Percentiles rank a stretch among this genome's conserved stretches.
Evolutionary conservation across 2,888 invertebrate genomes (phyloP).

Genomic region (Phania funesta): DNA sequence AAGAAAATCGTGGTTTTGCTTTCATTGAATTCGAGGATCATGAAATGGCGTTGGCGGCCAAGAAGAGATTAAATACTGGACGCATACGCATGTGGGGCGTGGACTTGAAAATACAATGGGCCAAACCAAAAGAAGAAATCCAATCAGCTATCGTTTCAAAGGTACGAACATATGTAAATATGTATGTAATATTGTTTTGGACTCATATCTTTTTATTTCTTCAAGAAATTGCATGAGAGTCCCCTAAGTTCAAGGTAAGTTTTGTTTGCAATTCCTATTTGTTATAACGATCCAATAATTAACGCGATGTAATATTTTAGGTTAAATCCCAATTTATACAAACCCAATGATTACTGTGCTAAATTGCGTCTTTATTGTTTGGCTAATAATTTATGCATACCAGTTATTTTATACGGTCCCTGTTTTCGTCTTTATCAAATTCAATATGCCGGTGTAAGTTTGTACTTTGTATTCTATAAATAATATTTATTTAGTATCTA

Average conservation of each 20-base stretch:
- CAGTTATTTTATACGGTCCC: conserved; percentile 71
- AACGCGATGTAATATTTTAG: conserved; percentile 21
- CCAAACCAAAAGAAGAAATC: conserved; percentile 66
- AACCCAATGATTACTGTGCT: conserved; percentile 70
- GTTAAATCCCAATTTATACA: not conserved
- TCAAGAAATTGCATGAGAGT: conserved; percentile 21
- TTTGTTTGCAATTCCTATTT: too few relatives aligned
- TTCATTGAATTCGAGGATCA: conserved; percentile 72
- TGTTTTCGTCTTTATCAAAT: conserved; percentile 52
- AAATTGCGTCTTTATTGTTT: conserved; percentile 72
- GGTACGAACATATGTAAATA: conserved; percentile 25
- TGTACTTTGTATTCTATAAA: too few relatives aligned
- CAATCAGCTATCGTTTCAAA: conserved; percentile 33
- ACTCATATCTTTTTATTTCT: not conserved
- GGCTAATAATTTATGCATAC: conserved; percentile 72
- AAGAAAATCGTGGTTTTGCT: conserved; percentile 71
- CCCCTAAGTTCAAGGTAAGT: conserved; percentile 30
- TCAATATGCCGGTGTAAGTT: conserved; percentile 72
- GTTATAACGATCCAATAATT: too few relatives aligned
- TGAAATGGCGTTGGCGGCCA: conserved; percentile 71
- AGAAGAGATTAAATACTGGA: conserved; percentile 69
- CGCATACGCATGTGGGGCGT: conserved; percentile 71
- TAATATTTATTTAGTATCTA: not conserved
- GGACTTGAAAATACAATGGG: conserved; percentile 73
- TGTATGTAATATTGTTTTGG: not conserved